Conservation (phyloP, 2,888 invertebrate species). For the Patella caerulea region DNA sequence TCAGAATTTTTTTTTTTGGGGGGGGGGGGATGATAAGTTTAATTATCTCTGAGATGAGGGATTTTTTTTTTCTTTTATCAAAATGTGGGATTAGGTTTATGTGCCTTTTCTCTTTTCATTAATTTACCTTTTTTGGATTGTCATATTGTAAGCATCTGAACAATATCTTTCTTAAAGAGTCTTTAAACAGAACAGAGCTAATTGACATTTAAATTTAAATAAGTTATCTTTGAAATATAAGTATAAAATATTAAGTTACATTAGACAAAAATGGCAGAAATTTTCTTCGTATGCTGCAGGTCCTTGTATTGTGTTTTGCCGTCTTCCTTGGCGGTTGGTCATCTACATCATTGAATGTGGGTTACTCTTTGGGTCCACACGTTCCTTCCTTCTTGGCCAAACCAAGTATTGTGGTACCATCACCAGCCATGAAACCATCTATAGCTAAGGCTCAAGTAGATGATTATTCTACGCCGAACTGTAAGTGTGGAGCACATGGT, state of each 20-base stretch:
- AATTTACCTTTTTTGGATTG: too few relatives aligned
- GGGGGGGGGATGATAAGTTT: too few relatives aligned
- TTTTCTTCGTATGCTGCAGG: constrained; percentile 44
- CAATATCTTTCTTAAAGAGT: too few relatives aligned
- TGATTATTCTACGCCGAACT: constrained; percentile 60
- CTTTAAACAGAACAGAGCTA: too few relatives aligned
- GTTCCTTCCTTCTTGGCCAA: constrained; percentile 42
- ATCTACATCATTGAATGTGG: constrained; percentile 65
- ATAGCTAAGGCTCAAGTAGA: constrained; percentile 50
- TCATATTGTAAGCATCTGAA: too few relatives aligned
- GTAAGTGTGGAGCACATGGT: constrained; percentile 49
- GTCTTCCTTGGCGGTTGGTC: constrained; percentile 70
- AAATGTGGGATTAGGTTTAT: too few relatives aligned
- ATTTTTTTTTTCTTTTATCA: too few relatives aligned
- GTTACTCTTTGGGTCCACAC: constrained; percentile 44
- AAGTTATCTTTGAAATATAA: too few relatives aligned
- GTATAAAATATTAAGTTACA: background rate
- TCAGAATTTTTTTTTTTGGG: too few relatives aligned
- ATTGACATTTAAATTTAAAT: too few relatives aligned
- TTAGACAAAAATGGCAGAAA: background rate
- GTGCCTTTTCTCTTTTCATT: too few relatives aligned
- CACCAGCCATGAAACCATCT: constrained; percentile 55
- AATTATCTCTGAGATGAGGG: too few relatives aligned
- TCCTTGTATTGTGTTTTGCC: constrained; percentile 67
- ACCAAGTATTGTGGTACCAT: constrained; percentile 51